These are phyloP conservation scores for Nomada goodeniana DNA, from an alignment of 2,888 invertebrate species.

Conservation along the genomic window DNA sequence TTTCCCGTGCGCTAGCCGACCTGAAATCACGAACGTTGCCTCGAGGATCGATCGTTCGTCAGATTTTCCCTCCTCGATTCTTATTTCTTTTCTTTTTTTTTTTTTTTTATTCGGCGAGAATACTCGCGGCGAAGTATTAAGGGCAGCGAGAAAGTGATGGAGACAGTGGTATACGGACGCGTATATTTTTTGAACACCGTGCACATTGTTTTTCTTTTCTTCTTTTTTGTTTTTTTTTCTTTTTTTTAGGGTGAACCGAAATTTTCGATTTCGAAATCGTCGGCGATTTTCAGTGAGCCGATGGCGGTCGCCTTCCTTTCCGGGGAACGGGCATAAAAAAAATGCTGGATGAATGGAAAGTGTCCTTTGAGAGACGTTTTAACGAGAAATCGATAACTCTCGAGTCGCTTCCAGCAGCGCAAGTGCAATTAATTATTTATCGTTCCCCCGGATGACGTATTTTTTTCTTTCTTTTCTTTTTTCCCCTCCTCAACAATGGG, in stretches of 20 bases:
- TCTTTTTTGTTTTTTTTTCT: no score
- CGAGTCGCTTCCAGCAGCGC: conserved; percentile 23
- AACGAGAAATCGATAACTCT: conserved; percentile 38
- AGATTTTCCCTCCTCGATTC: neutral
- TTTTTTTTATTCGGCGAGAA: no score
- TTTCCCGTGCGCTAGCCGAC: conserved; percentile 33
- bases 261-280: neutral
- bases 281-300: neutral
- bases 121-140: neutral
- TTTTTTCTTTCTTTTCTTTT: neutral
- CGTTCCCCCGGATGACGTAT: neutral
- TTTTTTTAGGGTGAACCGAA: neutral
- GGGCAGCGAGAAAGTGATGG: no score
- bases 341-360: neutral
- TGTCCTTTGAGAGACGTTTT: conserved; percentile 30
- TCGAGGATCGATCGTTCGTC: conserved; percentile 21
- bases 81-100: neutral
- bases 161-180: no score
- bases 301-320: neutral
- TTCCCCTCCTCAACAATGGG: neutral
- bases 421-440: conserved; percentile 40
- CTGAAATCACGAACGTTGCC: conserved; percentile 43
- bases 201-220: neutral
- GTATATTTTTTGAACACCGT: no score
- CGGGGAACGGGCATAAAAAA: neutral